Percentiles rank a stretch among this genome's conserved stretches.
These are phyloP conservation scores for Meliscaeva auricollis DNA, from an alignment of 2,888 invertebrate species.

Conservation along the genomic window DNA sequence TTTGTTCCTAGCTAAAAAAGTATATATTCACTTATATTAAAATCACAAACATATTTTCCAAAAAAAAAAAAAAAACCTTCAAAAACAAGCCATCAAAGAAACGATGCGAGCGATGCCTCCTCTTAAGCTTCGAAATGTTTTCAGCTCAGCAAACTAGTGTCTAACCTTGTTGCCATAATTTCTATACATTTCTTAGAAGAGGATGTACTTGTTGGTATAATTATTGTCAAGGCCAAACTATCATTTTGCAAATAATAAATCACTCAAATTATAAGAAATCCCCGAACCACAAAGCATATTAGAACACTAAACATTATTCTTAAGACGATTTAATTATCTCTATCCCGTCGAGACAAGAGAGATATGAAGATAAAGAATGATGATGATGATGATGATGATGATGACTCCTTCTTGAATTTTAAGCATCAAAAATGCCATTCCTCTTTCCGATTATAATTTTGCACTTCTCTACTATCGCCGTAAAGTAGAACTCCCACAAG, in stretches of 20 bases:
- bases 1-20: no score
- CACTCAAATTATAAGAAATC: slow-evolving; percentile 41
- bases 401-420: slow-evolving; percentile 31
- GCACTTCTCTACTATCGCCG: slow-evolving; percentile 10
- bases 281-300: background rate
- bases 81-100: no score
- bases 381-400: background rate
- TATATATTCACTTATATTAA: no score
- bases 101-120: no score
- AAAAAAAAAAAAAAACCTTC: no score
- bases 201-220: background rate
- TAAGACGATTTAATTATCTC: slow-evolving; percentile 50
- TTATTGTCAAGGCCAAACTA: background rate
- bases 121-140: no score
- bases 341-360: slow-evolving; percentile 11
- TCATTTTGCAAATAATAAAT: slow-evolving; percentile 30
- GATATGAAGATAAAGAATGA: background rate
- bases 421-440: slow-evolving; percentile 24
- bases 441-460: slow-evolving; percentile 20
- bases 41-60: no score
- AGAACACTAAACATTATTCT: slow-evolving; percentile 16
- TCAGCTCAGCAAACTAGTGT: no score
- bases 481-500: slow-evolving; percentile 29
- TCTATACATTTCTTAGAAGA: background rate
- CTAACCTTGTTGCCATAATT: no score